Percentiles rank a stretch among this genome's conserved stretches.
Evolutionary conservation across 2,797 vertebrate genomes (phyloP).

Genomic region (Lacerta agilis): DNA sequence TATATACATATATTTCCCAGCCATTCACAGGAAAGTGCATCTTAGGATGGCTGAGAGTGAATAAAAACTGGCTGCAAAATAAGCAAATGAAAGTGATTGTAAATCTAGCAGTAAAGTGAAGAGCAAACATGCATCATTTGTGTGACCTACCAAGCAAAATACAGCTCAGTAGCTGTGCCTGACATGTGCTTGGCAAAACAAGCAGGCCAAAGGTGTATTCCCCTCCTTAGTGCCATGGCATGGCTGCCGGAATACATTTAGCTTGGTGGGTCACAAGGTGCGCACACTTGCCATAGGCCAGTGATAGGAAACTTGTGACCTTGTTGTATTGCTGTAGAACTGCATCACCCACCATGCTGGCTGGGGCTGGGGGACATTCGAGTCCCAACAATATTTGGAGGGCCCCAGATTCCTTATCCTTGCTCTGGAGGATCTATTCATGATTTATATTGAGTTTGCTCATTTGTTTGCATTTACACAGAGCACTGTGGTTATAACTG

Average conservation of each 20-base stretch:
- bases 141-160: not conserved
- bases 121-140: not conserved
- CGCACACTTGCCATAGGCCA: too few relatives aligned
- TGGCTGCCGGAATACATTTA: too few relatives aligned
- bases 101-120: not conserved
- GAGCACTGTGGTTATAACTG: not conserved
- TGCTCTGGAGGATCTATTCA: not conserved
- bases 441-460: not conserved
- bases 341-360: too few relatives aligned
- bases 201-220: not conserved
- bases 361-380: too few relatives aligned
- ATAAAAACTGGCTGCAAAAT: not conserved
- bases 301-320: too few relatives aligned
- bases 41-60: slow-evolving; percentile 41
- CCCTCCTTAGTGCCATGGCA: too few relatives aligned
- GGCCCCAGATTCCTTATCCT: not conserved
- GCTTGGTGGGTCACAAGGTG: too few relatives aligned
- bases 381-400: not conserved
- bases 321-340: too few relatives aligned
- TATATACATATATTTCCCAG: too few relatives aligned
- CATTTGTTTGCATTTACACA: not conserved
- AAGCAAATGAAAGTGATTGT: not conserved
- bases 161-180: not conserved
- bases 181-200: not conserved
- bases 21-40: slow-evolving; percentile 32